Conservation (phyloP, 2,888 invertebrate species). For the Stenotaenia linearis region DNA sequence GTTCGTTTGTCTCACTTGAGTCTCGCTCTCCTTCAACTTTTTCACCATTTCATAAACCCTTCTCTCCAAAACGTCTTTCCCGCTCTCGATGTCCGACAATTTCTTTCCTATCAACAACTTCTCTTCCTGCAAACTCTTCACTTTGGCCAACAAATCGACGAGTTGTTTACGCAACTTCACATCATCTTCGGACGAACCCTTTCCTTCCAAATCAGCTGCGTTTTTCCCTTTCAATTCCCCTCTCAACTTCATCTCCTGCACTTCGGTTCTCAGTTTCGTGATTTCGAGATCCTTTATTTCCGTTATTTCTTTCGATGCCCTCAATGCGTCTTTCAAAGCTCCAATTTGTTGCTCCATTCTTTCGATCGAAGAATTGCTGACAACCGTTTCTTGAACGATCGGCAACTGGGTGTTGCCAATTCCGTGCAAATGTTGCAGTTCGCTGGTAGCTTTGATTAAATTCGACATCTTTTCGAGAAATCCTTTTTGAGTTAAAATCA, state of each 20-base stretch:
- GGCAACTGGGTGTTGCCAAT: not conserved
- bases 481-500: not conserved
- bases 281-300: conserved; percentile 14
- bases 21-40: not conserved
- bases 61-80: not conserved
- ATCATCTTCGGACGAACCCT: not conserved
- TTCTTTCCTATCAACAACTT: not conserved
- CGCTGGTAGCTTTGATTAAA: conserved; percentile 13
- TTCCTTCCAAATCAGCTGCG: too few species aligned
- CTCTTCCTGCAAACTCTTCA: not conserved
- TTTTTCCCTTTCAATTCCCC: not conserved
- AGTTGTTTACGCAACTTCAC: not conserved
- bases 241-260: not conserved
- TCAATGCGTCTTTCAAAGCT: conserved; percentile 40
- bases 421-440: conserved; percentile 33
- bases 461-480: conserved; percentile 27
- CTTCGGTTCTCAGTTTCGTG: not conserved
- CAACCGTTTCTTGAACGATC: too few species aligned
- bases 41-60: not conserved
- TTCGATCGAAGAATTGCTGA: too few species aligned
- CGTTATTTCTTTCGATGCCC: conserved; percentile 52
- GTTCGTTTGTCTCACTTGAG: not conserved
- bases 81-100: not conserved
- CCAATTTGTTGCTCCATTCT: conserved; percentile 37
- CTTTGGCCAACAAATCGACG: not conserved